Conservation (phyloP, 2,113 vertebrate species). For the Conger conger region DNA sequence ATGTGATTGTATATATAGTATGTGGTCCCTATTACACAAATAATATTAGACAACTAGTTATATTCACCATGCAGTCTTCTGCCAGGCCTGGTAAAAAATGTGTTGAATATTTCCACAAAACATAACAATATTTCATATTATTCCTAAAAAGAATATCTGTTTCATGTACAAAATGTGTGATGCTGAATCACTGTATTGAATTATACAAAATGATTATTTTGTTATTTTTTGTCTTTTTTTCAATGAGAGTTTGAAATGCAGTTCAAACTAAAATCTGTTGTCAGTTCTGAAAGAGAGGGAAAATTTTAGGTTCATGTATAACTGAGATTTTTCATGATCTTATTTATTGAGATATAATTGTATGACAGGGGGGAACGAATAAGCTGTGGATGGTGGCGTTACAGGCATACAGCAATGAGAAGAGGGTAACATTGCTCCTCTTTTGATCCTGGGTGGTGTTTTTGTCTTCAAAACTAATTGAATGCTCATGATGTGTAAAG, state of each 20-base stretch:
- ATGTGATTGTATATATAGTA: too few relatives aligned
- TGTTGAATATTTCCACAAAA: too few relatives aligned
- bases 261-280: neutral
- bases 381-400: constrained; percentile 19
- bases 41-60: too few relatives aligned
- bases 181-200: too few relatives aligned
- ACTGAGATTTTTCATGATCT: neutral
- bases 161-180: too few relatives aligned
- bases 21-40: too few relatives aligned
- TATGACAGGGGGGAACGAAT: constrained; percentile 44
- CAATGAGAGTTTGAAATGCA: constrained; percentile 24
- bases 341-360: constrained; percentile 50
- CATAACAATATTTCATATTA: too few relatives aligned
- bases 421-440: constrained; percentile 2
- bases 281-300: neutral
- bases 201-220: too few relatives aligned
- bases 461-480: constrained; percentile 57
- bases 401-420: constrained; percentile 16
- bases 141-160: too few relatives aligned
- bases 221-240: neutral
- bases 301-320: neutral
- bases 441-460: constrained; percentile 36
- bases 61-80: too few relatives aligned
- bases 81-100: too few relatives aligned
- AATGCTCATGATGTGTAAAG: constrained; percentile 52